phyloP scores from a whole-genome alignment of 2,797 vertebrate genomes.

The Philypnodon macrostomus region DNA sequence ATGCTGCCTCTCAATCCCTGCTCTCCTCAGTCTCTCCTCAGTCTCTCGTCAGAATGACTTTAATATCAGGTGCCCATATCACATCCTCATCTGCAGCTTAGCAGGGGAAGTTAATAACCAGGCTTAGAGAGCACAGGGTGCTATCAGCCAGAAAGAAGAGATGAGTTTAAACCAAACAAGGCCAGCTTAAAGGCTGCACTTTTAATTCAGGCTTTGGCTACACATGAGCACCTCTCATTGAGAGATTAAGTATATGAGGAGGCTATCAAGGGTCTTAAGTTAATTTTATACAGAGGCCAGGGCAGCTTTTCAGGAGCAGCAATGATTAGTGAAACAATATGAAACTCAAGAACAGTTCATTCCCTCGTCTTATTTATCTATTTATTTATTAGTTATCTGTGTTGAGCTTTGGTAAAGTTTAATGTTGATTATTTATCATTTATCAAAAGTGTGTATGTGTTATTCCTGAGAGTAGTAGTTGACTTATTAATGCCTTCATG shows the following conservation, averaged over 20 bases:
- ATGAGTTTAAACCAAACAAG: conserved; percentile 68
- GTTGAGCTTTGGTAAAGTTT: no score
- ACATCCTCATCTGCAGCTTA: conserved; percentile 67
- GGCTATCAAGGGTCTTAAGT: conserved; percentile 62
- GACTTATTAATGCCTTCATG: no score
- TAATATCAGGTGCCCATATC: conserved; percentile 71
- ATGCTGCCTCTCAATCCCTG: conserved; percentile 47
- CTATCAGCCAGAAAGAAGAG: conserved; percentile 70
- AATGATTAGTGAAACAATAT: conserved; percentile 7
- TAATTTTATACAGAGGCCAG: conserved; percentile 65
- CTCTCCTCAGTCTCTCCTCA: conserved; percentile 47
- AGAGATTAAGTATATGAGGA: conserved; percentile 74
- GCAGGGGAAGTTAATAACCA: conserved; percentile 74
- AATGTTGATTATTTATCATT: no score
- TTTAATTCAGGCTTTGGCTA: conserved; percentile 78
- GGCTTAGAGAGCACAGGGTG: conserved; percentile 65
- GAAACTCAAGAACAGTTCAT: no score
- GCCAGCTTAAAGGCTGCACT: conserved; percentile 60
- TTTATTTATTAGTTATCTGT: no score
- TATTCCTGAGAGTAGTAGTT: no score
- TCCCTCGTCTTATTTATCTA: no score
- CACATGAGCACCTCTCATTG: conserved; percentile 75
- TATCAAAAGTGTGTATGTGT: background rate
- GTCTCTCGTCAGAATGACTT: conserved; percentile 70
- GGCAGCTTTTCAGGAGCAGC: conserved; percentile 34